Evolutionary conservation across 1,140 invertebrate genomes (phyloP).

Genomic region (Apocrypta bakeri): DNA sequence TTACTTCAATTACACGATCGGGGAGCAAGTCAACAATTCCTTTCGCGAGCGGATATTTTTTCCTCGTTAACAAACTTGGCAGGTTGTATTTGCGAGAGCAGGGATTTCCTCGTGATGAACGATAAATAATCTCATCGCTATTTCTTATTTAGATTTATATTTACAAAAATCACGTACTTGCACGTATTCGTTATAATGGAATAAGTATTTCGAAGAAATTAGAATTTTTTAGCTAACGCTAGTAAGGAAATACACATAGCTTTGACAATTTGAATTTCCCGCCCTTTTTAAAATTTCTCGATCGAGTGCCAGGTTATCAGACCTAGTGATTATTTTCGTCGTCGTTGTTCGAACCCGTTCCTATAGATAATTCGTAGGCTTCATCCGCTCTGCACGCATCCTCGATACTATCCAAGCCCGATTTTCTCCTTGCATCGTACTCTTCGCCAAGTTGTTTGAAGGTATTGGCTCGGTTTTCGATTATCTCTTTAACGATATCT

Average conservation of each 20-base stretch:
- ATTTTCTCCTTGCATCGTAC: slow-evolving; percentile 58
- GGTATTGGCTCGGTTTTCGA: slow-evolving; percentile 81
- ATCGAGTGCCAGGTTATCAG: neutral
- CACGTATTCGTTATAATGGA: neutral
- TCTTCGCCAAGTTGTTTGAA: slow-evolving; percentile 74
- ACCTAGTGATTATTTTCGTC: neutral
- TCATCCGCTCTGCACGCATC: neutral
- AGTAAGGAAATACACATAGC: slow-evolving; percentile 12
- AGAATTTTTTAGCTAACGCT: slow-evolving; percentile 7
- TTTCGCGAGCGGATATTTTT: slow-evolving; percentile 3
- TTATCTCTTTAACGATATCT: slow-evolving; percentile 85
- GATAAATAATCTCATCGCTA: neutral
- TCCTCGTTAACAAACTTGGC: neutral
- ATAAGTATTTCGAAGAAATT: slow-evolving; percentile 13
- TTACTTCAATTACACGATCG: slow-evolving; percentile 21
- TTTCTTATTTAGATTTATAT: neutral
- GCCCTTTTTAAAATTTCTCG: neutral
- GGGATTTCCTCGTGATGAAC: neutral
- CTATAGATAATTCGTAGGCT: neutral
- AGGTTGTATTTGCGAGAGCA: neutral
- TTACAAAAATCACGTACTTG: slow-evolving; percentile 10
- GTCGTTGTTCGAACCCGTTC: neutral
- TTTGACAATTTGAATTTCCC: neutral
- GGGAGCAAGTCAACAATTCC: slow-evolving; percentile 12
- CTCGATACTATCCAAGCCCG: neutral